A percentile compares a stretch with the other conserved stretches of the same genome.
Conservation (phyloP, 2,113 vertebrate species). For the Anhinga anhinga region DNA sequence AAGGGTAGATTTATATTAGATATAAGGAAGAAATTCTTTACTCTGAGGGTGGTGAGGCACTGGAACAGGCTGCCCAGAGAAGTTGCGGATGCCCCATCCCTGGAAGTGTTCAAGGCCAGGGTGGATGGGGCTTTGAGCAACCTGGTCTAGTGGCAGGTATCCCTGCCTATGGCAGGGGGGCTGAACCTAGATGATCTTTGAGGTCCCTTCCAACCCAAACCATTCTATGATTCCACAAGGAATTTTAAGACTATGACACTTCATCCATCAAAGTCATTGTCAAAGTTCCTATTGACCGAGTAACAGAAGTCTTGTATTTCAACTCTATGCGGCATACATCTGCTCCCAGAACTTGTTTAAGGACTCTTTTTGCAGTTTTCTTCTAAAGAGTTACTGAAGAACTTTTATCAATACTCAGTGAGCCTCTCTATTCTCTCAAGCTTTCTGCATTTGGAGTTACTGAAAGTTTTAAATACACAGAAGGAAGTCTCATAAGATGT, state of each 20-base stretch:
- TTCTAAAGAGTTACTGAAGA: not conserved
- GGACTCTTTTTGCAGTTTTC: not conserved
- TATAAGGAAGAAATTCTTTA: not conserved
- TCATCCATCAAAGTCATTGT: not conserved
- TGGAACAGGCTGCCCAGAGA: not conserved
- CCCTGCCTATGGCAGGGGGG: fast-evolving
- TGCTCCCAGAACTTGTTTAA: not conserved
- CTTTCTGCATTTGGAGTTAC: not conserved
- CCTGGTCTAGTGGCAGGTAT: not conserved
- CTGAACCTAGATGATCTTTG: not conserved
- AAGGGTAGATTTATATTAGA: not conserved
- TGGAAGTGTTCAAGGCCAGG: not conserved
- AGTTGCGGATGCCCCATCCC: too few relatives aligned
- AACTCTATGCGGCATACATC: not conserved
- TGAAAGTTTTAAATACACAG: not conserved
- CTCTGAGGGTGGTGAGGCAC: not conserved
- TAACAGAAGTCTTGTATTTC: not conserved
- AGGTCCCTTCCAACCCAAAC: not conserved
- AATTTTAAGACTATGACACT: not conserved
- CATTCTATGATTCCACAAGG: not conserved
- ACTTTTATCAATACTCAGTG: not conserved
- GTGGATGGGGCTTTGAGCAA: not conserved
- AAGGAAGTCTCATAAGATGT: not conserved
- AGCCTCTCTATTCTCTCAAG: not conserved
- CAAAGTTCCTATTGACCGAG: not conserved